phyloP scores from a whole-genome alignment of 2,113 vertebrate species.

The Chionis minor region DNA sequence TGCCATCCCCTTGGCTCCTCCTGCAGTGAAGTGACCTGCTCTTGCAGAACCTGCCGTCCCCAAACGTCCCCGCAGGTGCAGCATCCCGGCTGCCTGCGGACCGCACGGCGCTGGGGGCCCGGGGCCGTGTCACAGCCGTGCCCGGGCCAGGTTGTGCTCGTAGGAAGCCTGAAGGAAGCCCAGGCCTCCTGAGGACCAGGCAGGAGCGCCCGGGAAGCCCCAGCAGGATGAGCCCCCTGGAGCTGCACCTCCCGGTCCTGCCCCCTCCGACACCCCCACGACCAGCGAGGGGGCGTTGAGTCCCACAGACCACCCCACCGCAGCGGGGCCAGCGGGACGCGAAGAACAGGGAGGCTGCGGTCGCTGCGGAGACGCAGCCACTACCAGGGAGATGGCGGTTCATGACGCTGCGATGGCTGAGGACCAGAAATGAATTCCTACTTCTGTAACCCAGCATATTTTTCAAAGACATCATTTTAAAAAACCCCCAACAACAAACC shows the following conservation, averaged over 20 bases:
- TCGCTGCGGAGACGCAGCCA: accelerated
- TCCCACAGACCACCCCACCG: background rate
- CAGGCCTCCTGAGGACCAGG: background rate
- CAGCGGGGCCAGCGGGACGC: accelerated
- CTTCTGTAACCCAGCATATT: background rate
- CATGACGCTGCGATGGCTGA: background rate
- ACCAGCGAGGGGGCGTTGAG: accelerated
- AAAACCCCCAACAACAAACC: background rate
- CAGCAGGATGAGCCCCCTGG: too few relatives aligned
- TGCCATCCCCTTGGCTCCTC: too few relatives aligned
- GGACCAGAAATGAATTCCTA: accelerated
- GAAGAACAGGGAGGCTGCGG: background rate
- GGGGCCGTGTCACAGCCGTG: too few relatives aligned
- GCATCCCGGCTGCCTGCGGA: background rate
- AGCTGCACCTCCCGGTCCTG: background rate
- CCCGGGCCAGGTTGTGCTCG: too few relatives aligned
- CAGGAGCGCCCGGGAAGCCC: background rate
- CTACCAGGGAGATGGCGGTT: background rate
- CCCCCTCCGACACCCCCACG: too few relatives aligned
- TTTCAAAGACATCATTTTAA: background rate
- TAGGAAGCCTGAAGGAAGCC: background rate
- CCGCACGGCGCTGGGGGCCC: too few relatives aligned
- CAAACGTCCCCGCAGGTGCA: too few relatives aligned
- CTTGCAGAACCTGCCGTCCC: background rate
- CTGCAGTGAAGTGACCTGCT: background rate